These are phyloP conservation scores for Incurvaria masculella DNA, from an alignment of 2,888 invertebrate species.

Conservation along the genomic window DNA sequence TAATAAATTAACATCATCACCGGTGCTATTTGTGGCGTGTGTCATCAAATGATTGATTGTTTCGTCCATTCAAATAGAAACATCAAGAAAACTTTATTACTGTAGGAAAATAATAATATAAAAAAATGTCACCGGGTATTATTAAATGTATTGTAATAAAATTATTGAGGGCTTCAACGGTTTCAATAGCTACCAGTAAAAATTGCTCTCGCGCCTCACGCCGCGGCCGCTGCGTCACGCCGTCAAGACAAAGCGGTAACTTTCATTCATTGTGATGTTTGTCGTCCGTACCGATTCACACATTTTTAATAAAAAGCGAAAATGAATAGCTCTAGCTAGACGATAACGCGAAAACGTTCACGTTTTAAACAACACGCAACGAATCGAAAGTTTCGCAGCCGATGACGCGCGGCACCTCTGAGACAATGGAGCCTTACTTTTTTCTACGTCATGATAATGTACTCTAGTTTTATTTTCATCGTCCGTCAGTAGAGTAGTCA, in stretches of 20 bases:
- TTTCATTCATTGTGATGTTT: background rate
- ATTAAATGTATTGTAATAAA: no score
- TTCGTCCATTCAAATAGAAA: no score
- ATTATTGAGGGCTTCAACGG: no score
- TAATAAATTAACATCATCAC: no score
- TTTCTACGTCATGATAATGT: background rate
- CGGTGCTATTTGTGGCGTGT: no score
- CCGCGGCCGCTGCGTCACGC: background rate
- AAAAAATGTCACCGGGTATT: no score
- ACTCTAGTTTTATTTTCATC: background rate
- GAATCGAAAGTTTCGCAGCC: background rate
- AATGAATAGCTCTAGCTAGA: background rate
- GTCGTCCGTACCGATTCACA: background rate
- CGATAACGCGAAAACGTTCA: background rate
- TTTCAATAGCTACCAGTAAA: no score
- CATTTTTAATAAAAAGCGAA: background rate
- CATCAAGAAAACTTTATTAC: no score
- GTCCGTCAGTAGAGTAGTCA: background rate
- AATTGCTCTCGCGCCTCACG: no score
- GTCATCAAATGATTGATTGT: no score
- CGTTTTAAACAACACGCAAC: background rate
- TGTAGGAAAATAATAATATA: no score
- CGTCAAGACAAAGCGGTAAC: background rate
- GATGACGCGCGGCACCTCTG: background rate
- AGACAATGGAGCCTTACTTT: background rate